These are phyloP conservation scores for Oryctes rhinoceros DNA, from an alignment of 1,140 invertebrate species.

Conservation along the genomic window DNA sequence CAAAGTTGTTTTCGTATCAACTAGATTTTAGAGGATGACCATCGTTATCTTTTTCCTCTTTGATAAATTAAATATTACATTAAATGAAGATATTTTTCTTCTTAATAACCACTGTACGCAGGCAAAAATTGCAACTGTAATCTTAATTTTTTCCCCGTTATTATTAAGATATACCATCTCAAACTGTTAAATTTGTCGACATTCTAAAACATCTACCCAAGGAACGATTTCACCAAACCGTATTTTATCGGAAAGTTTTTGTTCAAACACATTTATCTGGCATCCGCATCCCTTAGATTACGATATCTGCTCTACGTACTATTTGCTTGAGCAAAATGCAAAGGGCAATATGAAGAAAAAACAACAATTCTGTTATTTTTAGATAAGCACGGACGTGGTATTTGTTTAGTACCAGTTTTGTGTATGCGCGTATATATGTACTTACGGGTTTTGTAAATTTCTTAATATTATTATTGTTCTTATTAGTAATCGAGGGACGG, in stretches of 20 bases:
- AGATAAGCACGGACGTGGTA: slow-evolving; percentile 50
- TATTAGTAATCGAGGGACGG: not conserved
- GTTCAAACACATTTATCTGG: slow-evolving; percentile 54
- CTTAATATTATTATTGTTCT: not conserved
- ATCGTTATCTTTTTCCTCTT: too few relatives aligned
- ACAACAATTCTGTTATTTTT: slow-evolving; percentile 58
- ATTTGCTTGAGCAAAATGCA: slow-evolving; percentile 56
- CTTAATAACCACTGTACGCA: too few relatives aligned
- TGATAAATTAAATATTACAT: too few relatives aligned
- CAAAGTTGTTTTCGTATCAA: too few relatives aligned
- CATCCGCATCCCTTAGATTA: slow-evolving; percentile 56
- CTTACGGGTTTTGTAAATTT: slow-evolving; percentile 55
- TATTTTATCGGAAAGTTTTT: slow-evolving; percentile 47
- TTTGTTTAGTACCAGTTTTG: slow-evolving; percentile 50
- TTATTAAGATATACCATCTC: too few relatives aligned
- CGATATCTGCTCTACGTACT: slow-evolving; percentile 51
- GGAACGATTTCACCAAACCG: not conserved
- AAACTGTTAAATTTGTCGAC: too few relatives aligned
- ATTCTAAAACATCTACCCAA: too few relatives aligned
- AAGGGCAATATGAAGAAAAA: slow-evolving; percentile 57
- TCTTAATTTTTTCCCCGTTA: too few relatives aligned
- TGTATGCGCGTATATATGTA: slow-evolving; percentile 49
- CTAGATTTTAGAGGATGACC: too few relatives aligned
- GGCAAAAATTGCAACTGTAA: too few relatives aligned
- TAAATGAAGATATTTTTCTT: too few relatives aligned